A percentile compares a stretch with the other conserved stretches of the same genome.
Conservation (phyloP, 64 coral and sea anemone genomes). For the Trachythela sp. region DNA sequence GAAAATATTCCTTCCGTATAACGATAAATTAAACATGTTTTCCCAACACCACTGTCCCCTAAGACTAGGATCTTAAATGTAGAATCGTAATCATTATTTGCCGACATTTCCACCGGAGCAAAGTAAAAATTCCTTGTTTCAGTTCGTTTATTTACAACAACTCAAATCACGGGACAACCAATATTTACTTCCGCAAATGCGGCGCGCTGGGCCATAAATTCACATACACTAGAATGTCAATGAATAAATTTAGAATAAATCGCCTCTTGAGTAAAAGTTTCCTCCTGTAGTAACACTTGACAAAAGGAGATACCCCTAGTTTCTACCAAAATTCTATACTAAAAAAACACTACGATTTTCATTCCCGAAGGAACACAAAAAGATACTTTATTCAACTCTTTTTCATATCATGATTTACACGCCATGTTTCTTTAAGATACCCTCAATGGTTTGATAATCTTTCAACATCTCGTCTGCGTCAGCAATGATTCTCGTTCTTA, state of each 20-base stretch:
- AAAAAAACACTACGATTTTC: no score
- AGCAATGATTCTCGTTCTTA: not conserved
- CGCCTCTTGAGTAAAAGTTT: no score
- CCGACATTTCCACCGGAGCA: not conserved
- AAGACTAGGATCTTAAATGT: conserved; percentile 96
- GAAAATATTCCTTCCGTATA: conserved; percentile 91
- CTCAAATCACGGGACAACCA: not conserved
- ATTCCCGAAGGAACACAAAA: not conserved
- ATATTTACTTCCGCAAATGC: not conserved
- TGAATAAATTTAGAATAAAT: no score
- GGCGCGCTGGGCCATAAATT: no score
- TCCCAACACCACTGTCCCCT: conserved; percentile 93
- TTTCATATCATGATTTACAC: not conserved
- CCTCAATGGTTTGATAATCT: not conserved
- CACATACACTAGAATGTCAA: no score
- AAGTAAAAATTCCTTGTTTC: not conserved
- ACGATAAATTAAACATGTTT: conserved; percentile 93
- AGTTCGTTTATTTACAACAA: not conserved
- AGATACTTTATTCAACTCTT: not conserved
- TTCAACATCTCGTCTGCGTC: not conserved
- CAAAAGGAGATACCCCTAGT: no score
- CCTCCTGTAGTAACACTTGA: no score
- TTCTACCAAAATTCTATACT: no score
- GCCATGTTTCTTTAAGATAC: not conserved
- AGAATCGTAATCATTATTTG: conserved; percentile 80